These are phyloP conservation scores for Fragum whitleyi DNA, from an alignment of 2,888 invertebrate genomes.

Conservation along the genomic window DNA sequence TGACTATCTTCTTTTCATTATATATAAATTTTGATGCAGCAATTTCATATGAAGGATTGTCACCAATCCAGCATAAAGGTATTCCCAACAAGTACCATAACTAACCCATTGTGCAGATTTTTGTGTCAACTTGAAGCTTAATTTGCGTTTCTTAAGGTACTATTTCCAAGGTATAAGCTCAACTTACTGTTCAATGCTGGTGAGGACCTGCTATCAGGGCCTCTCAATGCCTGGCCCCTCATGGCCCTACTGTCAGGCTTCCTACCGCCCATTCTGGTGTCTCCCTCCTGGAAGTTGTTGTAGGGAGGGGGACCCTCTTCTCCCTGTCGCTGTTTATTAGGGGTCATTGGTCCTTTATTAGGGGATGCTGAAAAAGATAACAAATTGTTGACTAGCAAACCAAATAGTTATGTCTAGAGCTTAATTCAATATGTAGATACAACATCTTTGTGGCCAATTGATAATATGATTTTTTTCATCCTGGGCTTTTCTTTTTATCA, in stretches of 20 bases:
- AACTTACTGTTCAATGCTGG: slow-evolving; percentile 75
- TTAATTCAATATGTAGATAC: neutral
- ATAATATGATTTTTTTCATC: no score
- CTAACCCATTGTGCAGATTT: slow-evolving; percentile 44
- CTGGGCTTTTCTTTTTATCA: no score
- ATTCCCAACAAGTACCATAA: slow-evolving; percentile 25
- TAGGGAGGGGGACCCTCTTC: slow-evolving; percentile 79
- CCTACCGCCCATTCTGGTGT: slow-evolving; percentile 35
- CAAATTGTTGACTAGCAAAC: no score
- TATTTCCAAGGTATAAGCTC: neutral
- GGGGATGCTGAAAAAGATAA: slow-evolving; percentile 68
- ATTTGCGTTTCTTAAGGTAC: no score
- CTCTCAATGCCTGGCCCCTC: slow-evolving; percentile 57
- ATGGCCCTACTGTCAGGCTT: slow-evolving; percentile 56
- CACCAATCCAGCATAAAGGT: no score
- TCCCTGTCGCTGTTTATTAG: slow-evolving; percentile 66
- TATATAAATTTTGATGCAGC: no score
- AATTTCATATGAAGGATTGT: no score
- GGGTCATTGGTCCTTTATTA: slow-evolving; percentile 55
- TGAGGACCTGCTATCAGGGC: slow-evolving; percentile 70
- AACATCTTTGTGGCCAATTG: no score
- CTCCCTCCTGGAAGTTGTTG: slow-evolving; percentile 64
- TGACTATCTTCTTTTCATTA: no score
- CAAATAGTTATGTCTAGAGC: neutral
- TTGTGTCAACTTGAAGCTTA: neutral